phyloP scores from a whole-genome alignment of 1,140 invertebrate genomes.

The Apocrypta bakeri region DNA sequence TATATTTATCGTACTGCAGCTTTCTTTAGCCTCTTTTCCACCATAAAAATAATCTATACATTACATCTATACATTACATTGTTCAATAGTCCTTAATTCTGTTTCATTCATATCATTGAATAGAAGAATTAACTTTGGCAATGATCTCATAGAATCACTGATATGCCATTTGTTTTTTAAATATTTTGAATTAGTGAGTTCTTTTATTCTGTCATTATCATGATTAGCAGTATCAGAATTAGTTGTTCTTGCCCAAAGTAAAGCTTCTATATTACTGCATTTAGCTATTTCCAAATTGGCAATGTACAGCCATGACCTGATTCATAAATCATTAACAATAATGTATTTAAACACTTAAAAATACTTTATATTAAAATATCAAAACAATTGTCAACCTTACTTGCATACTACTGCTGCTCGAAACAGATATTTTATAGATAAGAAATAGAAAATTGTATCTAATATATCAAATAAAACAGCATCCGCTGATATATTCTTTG shows the following conservation, averaged over 20 bases:
- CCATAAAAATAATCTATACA: not conserved
- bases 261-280: not conserved
- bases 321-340: no score
- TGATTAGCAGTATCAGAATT: not conserved
- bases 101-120: not conserved
- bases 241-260: not conserved
- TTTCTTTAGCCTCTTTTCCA: not conserved
- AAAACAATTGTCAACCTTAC: not conserved
- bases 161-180: not conserved
- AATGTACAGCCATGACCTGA: not conserved
- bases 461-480: not conserved
- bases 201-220: not conserved
- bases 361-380: no score
- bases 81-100: not conserved
- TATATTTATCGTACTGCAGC: not conserved
- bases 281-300: not conserved
- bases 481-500: not conserved
- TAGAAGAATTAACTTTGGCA: not conserved
- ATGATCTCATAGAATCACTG: not conserved
- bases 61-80: not conserved
- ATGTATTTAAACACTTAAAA: not conserved
- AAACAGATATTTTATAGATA: not conserved
- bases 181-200: not conserved
- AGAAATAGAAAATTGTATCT: not conserved
- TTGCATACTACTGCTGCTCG: not conserved